These are phyloP conservation scores for Paradoxurus hermaphroditus DNA, from an alignment of 2,113 vertebrate species.

Conservation along the genomic window DNA sequence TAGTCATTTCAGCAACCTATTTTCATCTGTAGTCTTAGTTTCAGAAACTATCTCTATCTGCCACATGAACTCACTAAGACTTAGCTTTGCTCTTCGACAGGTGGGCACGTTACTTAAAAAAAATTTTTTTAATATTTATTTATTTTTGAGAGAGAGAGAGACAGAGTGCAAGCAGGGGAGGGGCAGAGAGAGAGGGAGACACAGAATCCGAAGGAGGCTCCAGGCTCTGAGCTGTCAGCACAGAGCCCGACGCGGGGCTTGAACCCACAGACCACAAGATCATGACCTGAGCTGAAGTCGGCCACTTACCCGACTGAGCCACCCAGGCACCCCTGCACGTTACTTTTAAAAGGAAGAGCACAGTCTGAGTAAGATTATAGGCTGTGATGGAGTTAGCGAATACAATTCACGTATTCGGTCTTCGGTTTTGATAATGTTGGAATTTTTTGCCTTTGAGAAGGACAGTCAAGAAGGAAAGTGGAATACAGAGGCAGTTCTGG, in stretches of 20 bases:
- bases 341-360: background rate
- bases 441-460: background rate
- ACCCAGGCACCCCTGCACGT: no score
- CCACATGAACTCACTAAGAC: background rate
- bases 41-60: background rate
- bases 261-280: no score
- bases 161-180: no score
- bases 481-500: background rate
- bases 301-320: no score
- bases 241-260: no score
- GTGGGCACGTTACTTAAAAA: background rate
- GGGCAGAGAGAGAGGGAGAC: no score
- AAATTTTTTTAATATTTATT: no score
- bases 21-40: background rate
- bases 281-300: no score
- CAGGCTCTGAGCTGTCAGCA: no score
- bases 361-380: background rate
- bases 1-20: background rate
- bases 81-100: background rate
- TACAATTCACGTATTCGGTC: background rate
- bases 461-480: background rate
- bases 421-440: background rate
- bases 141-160: no score
- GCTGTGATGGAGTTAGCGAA: background rate
- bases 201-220: no score